Base-by-base conservation (phyloP, 2,797 vertebrate genomes). In the Pelobates cultripes region DNA sequence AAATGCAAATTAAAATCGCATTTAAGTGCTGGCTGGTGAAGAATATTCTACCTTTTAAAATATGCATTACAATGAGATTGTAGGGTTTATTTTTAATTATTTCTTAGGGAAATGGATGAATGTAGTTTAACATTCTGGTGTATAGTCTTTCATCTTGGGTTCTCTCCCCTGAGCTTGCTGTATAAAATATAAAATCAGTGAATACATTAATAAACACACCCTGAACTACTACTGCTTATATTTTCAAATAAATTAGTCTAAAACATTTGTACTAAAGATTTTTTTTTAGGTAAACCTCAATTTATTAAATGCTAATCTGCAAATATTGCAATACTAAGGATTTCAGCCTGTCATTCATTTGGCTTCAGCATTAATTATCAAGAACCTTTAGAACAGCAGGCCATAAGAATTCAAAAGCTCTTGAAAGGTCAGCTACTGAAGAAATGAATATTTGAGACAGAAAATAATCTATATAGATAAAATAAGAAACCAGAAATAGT, bases 91-190 rank as follows among this genome's bases (percentile, higher is more conserved):
- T 60, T 71, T 40, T 64, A 64, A 64, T 64, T 60, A 69, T 69
- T 68, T 80, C 51, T 74, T 45, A 8, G 51, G 43, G 51, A 69
- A 57, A 63, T 53, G 15, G 63, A 80, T 75, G 43, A 75, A 81
- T 42, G 64, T 61, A 45, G 4, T 51, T 76, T 60, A 43, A 10
- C 61, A 60, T 43, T 68, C 68, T 61, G 43, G 74, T 43, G 28
- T 47, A 7, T 40, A 70, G 53, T 43, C 43, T 75, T 80, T 81
- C 17, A 75, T 75, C 51, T 81, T 60, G 42, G 28, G 8, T 70
- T 75, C 43, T 81, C 17, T 75, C 73, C 79, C 73, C 43, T 75
- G 79, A 75, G 73, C 72, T 75, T 70, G 43, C 17, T 28, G n/a
- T 60, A 75, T 61, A 70, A 70, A 75, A 61, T 61, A 14, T 47